Percentiles rank a stretch among this genome's conserved stretches.
Evolutionary conservation across 2,888 invertebrate species (phyloP).

Genomic region (Eristalinus sepulchralis): DNA sequence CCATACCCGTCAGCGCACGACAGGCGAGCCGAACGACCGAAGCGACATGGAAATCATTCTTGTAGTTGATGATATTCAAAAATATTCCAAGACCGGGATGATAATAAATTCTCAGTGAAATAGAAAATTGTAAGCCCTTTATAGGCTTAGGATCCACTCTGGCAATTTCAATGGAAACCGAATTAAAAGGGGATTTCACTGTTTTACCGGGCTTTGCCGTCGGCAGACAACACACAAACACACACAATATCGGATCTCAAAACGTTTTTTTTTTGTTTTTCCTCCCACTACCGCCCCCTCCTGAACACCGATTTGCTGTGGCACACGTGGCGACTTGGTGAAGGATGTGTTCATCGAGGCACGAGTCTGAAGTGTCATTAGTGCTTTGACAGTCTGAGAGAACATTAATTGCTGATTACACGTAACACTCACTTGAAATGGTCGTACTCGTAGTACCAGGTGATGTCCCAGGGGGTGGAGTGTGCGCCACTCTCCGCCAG

Average conservation of each 20-base stretch:
- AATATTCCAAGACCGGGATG: constrained; percentile 65
- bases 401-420: constrained; percentile 1
- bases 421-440: constrained; percentile 1
- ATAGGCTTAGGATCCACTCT: constrained; percentile 76
- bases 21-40: neutral
- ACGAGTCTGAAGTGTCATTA: neutral
- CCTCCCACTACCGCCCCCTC: neutral
- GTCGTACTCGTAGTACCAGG: neutral
- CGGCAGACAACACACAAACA: neutral
- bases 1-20: neutral
- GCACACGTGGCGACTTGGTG: neutral
- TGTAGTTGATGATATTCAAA: constrained; percentile 71
- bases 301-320: too few species aligned
- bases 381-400: neutral
- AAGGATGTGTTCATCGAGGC: neutral
- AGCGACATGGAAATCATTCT: constrained; percentile 17
- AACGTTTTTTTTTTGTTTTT: neutral
- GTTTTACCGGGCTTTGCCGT: constrained; percentile 5
- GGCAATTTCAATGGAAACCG: constrained; percentile 66
- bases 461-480: neutral
- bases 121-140: constrained; percentile 80
- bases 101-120: constrained; percentile 71
- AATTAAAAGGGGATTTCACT: constrained; percentile 56
- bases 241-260: neutral
- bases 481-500: neutral